phyloP scores from a whole-genome alignment of 1,140 invertebrate species.

The Teleopsis dalmanni region DNA sequence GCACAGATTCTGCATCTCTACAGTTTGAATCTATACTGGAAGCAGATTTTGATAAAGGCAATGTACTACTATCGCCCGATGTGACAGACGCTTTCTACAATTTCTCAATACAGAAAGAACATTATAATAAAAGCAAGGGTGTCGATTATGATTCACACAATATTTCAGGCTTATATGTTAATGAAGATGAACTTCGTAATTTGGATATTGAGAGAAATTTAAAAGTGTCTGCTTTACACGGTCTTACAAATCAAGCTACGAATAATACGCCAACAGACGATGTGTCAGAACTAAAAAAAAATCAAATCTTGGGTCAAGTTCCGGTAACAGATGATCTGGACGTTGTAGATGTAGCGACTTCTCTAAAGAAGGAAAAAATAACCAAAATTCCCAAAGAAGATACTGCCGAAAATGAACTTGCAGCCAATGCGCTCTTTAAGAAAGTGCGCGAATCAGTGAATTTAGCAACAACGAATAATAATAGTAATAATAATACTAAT shows the following conservation, averaged over 20 bases:
- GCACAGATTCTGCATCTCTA: constrained; percentile 35
- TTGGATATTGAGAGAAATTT: constrained; percentile 28
- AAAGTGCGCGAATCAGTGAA: constrained; percentile 42
- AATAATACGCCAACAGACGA: neutral
- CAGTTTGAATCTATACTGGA: constrained; percentile 42
- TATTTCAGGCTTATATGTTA: constrained; percentile 29
- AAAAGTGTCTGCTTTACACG: constrained; percentile 12
- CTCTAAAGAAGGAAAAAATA: neutral
- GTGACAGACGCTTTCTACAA: constrained; percentile 42
- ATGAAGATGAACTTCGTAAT: constrained; percentile 37
- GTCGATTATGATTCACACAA: constrained; percentile 26
- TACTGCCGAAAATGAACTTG: constrained; percentile 33
- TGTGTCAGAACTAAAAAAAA: neutral
- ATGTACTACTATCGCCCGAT: constrained; percentile 31
- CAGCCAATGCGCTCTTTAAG: constrained; percentile 41
- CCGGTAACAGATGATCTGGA: constrained; percentile 2
- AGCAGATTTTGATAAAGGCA: constrained; percentile 28
- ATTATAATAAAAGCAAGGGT: constrained; percentile 36
- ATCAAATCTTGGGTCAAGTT: neutral
- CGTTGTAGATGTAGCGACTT: neutral
- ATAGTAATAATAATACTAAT: neutral
- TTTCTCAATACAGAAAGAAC: constrained; percentile 42
- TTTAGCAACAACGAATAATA: constrained; percentile 23
- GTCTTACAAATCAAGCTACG: constrained; percentile 5
- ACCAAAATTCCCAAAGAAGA: constrained; percentile 7